These are phyloP conservation scores for Sternarchorhynchus goeldii DNA, from an alignment of 2,797 vertebrate genomes.

Conservation along the genomic window DNA sequence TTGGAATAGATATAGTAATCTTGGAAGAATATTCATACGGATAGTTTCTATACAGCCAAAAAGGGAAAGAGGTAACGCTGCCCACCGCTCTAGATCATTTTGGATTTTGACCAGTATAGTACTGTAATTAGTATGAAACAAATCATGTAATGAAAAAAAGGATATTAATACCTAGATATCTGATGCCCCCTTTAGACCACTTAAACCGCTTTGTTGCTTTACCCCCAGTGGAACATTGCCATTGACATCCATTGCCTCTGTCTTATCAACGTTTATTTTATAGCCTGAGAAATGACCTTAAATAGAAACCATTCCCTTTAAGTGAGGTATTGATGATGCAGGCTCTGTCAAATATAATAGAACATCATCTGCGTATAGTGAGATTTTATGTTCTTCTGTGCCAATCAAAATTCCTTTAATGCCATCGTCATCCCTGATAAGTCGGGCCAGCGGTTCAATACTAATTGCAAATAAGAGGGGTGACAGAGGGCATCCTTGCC, in stretches of 20 bases:
- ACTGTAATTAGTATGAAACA: constrained; percentile 18
- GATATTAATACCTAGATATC: constrained; percentile 24
- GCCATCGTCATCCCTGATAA: constrained; percentile 7
- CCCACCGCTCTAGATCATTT: constrained; percentile 11
- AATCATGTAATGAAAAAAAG: neutral
- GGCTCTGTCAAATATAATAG: neutral
- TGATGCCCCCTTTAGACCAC: constrained; percentile 24
- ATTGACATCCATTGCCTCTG: constrained; percentile 21
- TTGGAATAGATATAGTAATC: neutral
- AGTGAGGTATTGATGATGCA: neutral
- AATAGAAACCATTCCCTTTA: neutral
- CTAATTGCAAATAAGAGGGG: constrained; percentile 18
- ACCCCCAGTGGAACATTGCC: neutral
- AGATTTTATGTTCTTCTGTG: constrained; percentile 7
- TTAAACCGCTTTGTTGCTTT: constrained; percentile 21
- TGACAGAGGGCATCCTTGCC: constrained; percentile 18
- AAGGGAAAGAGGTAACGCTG: constrained; percentile 6
- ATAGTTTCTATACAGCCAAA: constrained; percentile 6
- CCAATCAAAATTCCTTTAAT: constrained; percentile 8
- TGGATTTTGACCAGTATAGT: constrained; percentile 18
- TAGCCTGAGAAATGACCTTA: constrained; percentile 2
- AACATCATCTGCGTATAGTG: too few relatives aligned
- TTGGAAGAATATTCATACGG: neutral
- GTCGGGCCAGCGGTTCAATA: constrained; percentile 28
- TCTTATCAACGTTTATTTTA: constrained; percentile 31